These are phyloP conservation scores for Meloidogyne floridensis DNA, from an alignment of 1,140 invertebrate species.

Conservation along the genomic window DNA sequence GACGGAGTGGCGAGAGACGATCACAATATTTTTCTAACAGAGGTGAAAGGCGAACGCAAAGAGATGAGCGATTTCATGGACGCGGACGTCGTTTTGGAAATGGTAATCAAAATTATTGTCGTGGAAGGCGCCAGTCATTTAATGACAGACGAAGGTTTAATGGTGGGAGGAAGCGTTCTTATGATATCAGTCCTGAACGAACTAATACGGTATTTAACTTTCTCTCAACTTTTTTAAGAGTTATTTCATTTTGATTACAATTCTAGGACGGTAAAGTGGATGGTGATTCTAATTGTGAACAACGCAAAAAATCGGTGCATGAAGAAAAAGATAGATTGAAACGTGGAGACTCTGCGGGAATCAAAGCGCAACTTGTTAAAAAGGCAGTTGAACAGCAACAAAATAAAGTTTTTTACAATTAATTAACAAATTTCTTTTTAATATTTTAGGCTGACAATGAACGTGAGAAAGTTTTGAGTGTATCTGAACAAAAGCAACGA, in stretches of 20 bases:
- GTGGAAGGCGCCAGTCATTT: constrained; percentile 1
- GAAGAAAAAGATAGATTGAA: constrained; percentile 1
- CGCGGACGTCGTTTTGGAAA: constrained; percentile 6
- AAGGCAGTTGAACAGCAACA: constrained; percentile 14
- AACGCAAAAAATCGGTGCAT: background rate
- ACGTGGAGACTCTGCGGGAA: background rate
- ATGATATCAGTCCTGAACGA: constrained; percentile 3
- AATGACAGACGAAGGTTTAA: background rate
- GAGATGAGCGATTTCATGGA: background rate
- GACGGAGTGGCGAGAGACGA: background rate
- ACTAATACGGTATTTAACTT: background rate
- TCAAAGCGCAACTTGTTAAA: constrained; percentile 14
- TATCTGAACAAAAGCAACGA: constrained; percentile 14
- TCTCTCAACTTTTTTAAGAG: background rate
- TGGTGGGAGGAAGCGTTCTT: constrained; percentile 3
- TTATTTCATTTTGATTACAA: background rate
- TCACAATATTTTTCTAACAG: background rate
- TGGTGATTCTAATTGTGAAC: background rate
- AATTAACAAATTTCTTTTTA: constrained; percentile 14
- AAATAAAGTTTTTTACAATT: constrained; percentile 7
- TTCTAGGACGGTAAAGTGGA: background rate
- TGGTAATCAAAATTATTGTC: background rate
- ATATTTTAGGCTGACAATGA: background rate
- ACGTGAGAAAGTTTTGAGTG: constrained; percentile 5
- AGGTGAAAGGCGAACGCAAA: constrained; percentile 5